A percentile compares a stretch with the other conserved stretches of the same genome.
phyloP scores from a whole-genome alignment of 2,888 invertebrate genomes.

The Drosophila histrio region DNA sequence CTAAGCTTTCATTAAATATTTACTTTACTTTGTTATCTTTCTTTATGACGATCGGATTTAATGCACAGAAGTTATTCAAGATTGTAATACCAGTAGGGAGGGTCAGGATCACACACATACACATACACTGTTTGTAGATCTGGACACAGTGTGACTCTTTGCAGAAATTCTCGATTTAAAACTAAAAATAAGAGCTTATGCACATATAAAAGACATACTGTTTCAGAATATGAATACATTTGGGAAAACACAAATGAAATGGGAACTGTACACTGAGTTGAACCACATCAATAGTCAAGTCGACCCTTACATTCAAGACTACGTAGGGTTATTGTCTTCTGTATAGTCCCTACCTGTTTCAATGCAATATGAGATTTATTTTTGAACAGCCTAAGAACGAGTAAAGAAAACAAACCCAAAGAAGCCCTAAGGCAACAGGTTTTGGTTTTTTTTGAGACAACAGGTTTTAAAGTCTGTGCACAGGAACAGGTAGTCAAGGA shows the following conservation, averaged over 20 bases:
- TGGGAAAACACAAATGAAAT: not conserved
- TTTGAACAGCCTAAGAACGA: conserved; percentile 45
- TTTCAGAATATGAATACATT: not conserved
- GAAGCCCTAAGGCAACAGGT: conserved; percentile 58
- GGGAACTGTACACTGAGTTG: conserved; percentile 5
- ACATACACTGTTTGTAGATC: no score
- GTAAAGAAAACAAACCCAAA: conserved; percentile 54
- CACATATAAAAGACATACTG: not conserved
- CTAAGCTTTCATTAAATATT: no score
- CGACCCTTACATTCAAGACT: conserved; percentile 17
- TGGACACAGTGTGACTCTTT: not conserved
- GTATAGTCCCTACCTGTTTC: conserved; percentile 62
- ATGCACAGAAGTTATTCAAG: no score
- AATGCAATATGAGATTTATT: conserved; percentile 72
- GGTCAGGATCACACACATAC: no score
- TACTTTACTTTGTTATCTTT: no score
- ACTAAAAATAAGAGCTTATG: not conserved
- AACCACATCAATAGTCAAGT: conserved; percentile 20
- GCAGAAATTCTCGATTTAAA: not conserved
- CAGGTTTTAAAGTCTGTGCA: conserved; percentile 55
- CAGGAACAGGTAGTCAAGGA: conserved; percentile 60
- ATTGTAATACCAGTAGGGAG: no score
- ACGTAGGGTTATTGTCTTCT: conserved; percentile 38
- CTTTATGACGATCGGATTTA: no score
- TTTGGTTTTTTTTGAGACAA: conserved; percentile 53